These are phyloP conservation scores for Pinctada fucata DNA, from an alignment of 2,888 invertebrate genomes.

Conservation along the genomic window DNA sequence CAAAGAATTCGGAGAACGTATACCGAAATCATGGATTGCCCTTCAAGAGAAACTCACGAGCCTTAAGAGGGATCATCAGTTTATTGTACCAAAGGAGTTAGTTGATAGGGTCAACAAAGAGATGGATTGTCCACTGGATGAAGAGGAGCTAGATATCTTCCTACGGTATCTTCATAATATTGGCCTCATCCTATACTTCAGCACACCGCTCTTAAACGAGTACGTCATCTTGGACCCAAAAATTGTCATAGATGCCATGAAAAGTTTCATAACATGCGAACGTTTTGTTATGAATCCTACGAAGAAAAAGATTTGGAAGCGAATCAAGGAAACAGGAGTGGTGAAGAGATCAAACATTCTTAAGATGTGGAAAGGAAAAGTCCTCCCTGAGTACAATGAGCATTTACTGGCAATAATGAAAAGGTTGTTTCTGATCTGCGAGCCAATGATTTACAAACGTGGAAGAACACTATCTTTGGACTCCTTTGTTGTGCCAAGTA, in stretches of 20 bases:
- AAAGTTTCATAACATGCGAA: not conserved
- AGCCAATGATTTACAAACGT: not conserved
- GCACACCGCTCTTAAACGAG: not conserved
- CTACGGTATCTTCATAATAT: not conserved
- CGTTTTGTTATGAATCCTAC: too few relatives aligned
- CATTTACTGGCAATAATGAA: not conserved
- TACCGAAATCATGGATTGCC: conserved; percentile 16
- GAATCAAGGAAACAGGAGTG: too few relatives aligned
- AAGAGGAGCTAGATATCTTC: not conserved
- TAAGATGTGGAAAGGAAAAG: too few relatives aligned
- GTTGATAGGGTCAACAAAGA: not conserved
- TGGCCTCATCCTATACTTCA: not conserved
- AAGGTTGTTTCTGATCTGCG: not conserved
- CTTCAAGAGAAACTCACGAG: not conserved
- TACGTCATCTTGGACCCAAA: not conserved
- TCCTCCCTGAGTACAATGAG: not conserved
- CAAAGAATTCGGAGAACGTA: conserved; percentile 7
- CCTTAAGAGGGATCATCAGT: not conserved
- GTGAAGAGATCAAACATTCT: too few relatives aligned
- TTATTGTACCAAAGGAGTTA: not conserved
- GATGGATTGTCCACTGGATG: not conserved
- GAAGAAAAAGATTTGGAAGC: too few relatives aligned
- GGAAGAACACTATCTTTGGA: not conserved
- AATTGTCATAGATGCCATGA: not conserved
- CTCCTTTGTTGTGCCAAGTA: not conserved